These are phyloP conservation scores for Meloidogyne floridensis DNA, from an alignment of 1,140 invertebrate genomes.

Conservation along the genomic window DNA sequence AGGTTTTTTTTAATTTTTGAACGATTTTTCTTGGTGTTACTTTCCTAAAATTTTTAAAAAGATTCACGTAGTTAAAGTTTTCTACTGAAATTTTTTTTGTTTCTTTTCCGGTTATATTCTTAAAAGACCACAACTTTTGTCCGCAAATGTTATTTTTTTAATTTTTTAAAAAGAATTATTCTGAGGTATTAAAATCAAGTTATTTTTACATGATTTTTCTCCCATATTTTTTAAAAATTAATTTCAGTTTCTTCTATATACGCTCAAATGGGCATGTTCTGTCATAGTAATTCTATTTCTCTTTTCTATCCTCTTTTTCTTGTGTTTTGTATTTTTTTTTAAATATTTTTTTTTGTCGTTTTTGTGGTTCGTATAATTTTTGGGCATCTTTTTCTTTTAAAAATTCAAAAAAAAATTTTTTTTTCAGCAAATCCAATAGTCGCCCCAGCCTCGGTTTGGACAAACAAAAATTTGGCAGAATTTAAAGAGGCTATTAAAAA, in stretches of 20 bases:
- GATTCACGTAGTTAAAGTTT: no score
- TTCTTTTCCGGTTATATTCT: no score
- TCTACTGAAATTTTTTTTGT: no score
- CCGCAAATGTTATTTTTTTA: no score
- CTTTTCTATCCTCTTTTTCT: conserved; percentile 21
- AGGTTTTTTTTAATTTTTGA: conserved; percentile 13
- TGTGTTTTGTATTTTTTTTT: conserved; percentile 29
- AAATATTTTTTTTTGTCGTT: conserved; percentile 24
- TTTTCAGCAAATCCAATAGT: conserved; percentile 68
- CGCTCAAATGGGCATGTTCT: conserved; percentile 65
- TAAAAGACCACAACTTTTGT: no score
- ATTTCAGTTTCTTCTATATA: conserved; percentile 60
- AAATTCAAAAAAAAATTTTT: neutral
- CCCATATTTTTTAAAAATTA: neutral
- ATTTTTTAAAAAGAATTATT: no score
- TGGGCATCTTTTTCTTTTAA: neutral
- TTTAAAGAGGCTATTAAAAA: conserved; percentile 76
- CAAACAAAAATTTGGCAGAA: conserved; percentile 80
- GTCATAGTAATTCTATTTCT: conserved; percentile 58
- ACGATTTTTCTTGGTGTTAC: no score
- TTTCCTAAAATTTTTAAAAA: no score
- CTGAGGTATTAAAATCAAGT: no score
- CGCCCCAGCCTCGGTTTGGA: conserved; percentile 90
- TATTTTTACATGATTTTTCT: no score
- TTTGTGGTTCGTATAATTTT: conserved; percentile 16